phyloP scores from a whole-genome alignment of 2,888 invertebrate genomes.

The Apamea anceps region DNA sequence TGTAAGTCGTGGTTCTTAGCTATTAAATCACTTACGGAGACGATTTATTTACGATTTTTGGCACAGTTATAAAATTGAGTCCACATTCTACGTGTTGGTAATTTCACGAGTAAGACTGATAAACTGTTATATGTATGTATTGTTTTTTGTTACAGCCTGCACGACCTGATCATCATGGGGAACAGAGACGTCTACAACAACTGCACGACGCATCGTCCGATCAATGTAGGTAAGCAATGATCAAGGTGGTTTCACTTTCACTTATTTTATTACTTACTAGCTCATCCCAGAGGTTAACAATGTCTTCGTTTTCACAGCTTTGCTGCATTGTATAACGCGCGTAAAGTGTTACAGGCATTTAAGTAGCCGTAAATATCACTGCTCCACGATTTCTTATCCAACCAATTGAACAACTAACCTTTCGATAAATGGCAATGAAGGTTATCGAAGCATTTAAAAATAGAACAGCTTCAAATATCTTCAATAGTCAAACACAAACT shows the following conservation, averaged over 20 bases:
- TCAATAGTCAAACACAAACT: constrained; percentile 34
- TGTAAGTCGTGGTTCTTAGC: too few species aligned
- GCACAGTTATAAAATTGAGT: background rate
- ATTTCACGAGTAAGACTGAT: background rate
- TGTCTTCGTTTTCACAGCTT: background rate
- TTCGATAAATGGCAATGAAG: background rate
- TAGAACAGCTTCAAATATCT: constrained; percentile 13
- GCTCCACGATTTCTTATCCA: background rate
- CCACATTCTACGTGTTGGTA: background rate
- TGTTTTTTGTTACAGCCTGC: background rate
- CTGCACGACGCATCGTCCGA: background rate
- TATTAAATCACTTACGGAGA: background rate
- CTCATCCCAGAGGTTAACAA: background rate
- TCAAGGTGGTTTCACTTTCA: background rate
- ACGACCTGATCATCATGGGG: background rate
- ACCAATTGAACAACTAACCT: background rate
- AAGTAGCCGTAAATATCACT: background rate
- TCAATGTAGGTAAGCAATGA: background rate
- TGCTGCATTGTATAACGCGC: background rate
- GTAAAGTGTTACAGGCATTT: background rate
- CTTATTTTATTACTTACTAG: too few species aligned
- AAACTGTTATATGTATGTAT: background rate
- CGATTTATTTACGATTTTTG: background rate
- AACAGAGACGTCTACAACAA: background rate
- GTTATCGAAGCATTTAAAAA: background rate